Conservation (phyloP, 1,140 invertebrate species). For the Eumaeus atala region DNA sequence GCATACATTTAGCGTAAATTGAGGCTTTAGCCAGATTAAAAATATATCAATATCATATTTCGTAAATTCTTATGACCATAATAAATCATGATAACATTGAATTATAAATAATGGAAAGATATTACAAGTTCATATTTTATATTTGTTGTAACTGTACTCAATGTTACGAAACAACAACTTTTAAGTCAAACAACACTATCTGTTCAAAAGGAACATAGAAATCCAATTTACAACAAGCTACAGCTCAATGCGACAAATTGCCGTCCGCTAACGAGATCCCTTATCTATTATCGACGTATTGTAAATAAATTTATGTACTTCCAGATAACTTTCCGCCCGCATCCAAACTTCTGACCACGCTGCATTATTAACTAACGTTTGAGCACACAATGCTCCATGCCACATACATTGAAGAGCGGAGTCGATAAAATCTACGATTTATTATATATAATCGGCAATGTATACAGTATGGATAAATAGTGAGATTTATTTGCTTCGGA, state of each 20-base stretch:
- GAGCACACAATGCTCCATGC: background rate
- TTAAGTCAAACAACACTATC: constrained; percentile 14
- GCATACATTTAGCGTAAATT: too few species aligned
- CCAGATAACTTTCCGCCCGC: constrained; percentile 37
- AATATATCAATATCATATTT: too few species aligned
- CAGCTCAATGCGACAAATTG: constrained; percentile 40
- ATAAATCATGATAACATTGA: too few species aligned
- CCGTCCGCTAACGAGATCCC: constrained; percentile 36
- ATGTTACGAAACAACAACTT: constrained; percentile 10
- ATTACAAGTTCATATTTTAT: too few species aligned
- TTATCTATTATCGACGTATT: constrained; percentile 42
- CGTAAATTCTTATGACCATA: too few species aligned
- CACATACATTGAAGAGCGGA: constrained; percentile 21
- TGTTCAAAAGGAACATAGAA: constrained; percentile 22
- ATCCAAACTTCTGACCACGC: constrained; percentile 32
- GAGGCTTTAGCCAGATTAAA: too few species aligned
- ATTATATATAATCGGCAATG: constrained; percentile 17
- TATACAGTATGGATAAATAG: constrained; percentile 14
- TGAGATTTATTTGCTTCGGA: constrained; percentile 4
- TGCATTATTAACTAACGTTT: constrained; percentile 14
- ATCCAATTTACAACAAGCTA: constrained; percentile 34
- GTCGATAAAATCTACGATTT: background rate
- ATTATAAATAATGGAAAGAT: too few species aligned
- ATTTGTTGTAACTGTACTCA: too few species aligned
- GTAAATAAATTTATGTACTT: constrained; percentile 45